A percentile compares a stretch with the other conserved stretches of the same genome.
These are phyloP conservation scores for Hemitrygon akajei DNA, from an alignment of 2,797 vertebrate genomes.

Conservation along the genomic window DNA sequence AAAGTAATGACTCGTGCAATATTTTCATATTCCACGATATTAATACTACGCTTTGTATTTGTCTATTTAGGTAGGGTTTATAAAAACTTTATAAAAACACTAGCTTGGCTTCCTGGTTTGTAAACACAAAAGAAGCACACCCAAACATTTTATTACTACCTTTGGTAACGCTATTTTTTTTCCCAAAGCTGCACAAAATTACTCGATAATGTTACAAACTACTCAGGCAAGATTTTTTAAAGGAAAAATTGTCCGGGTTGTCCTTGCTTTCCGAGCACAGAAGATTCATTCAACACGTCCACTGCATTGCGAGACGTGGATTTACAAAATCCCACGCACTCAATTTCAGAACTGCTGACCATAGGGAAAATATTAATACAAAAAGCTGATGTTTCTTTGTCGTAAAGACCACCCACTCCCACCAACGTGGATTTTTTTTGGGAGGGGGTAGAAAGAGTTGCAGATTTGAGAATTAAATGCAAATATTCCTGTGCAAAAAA, in stretches of 20 bases:
- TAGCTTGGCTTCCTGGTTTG: too few relatives aligned
- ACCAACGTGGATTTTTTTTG: background rate
- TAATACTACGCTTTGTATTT: background rate
- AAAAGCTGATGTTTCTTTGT: background rate
- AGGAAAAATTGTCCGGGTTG: background rate
- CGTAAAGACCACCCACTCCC: background rate
- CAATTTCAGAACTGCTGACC: background rate
- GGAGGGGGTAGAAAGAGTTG: too few relatives aligned
- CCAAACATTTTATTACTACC: background rate
- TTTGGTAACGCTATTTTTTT: background rate
- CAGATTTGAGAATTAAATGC: too few relatives aligned
- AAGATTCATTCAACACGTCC: slow-evolving; percentile 2
- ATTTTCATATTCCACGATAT: background rate
- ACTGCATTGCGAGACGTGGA: background rate
- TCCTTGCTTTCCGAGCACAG: background rate
- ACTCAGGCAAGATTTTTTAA: background rate
- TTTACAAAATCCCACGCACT: background rate
- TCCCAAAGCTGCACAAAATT: background rate
- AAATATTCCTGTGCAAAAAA: background rate
- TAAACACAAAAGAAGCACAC: background rate
- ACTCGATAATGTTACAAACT: too few relatives aligned
- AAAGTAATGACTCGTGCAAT: background rate
- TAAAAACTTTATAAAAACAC: background rate
- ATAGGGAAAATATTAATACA: background rate
- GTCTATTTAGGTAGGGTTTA: background rate